These are phyloP conservation scores for Rallus crepitans DNA, from an alignment of 2,797 vertebrate genomes.

Conservation along the genomic window DNA sequence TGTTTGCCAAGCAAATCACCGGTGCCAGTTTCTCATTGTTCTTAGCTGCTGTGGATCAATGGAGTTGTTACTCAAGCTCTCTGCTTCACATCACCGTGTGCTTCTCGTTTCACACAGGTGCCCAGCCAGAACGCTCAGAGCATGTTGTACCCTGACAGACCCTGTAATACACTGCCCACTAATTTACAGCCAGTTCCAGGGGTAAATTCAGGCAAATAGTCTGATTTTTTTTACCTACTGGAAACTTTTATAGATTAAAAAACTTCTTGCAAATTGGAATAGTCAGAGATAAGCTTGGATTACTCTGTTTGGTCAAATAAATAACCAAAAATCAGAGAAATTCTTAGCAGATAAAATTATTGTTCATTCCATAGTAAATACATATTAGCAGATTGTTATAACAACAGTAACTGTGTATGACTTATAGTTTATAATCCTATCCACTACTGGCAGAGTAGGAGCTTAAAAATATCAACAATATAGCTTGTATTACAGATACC, in stretches of 20 bases:
- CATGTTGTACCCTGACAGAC: background rate
- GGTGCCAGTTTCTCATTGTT: background rate
- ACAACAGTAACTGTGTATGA: background rate
- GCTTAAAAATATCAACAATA: background rate
- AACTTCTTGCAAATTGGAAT: background rate
- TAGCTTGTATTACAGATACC: background rate
- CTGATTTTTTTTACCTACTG: background rate
- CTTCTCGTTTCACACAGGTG: background rate
- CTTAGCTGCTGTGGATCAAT: background rate
- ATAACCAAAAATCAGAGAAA: background rate
- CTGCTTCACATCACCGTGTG: background rate
- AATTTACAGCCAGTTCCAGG: background rate
- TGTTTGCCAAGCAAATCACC: background rate
- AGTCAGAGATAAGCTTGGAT: background rate
- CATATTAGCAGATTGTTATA: background rate
- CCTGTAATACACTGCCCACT: background rate
- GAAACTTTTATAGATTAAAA: background rate
- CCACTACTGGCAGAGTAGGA: background rate
- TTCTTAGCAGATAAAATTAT: background rate
- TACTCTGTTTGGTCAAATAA: background rate
- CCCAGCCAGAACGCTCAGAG: background rate
- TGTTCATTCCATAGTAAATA: background rate
- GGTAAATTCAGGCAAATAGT: background rate
- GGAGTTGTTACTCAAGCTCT: background rate
- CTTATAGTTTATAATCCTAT: background rate